These are phyloP conservation scores for Chrysogorgia sp. DNA, from an alignment of 92 coral and sea anemone genomes.

Conservation along the genomic window DNA sequence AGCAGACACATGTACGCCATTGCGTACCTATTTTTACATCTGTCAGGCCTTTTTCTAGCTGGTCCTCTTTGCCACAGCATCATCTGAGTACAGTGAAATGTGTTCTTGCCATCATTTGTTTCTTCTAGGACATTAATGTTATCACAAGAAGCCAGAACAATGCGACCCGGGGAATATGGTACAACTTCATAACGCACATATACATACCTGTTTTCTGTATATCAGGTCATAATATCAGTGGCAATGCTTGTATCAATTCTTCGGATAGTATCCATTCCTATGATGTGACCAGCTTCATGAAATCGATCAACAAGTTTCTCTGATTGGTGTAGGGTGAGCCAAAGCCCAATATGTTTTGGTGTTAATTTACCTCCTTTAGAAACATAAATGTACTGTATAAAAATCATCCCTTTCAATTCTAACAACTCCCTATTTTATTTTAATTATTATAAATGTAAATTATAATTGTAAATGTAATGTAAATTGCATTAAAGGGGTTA, in stretches of 20 bases:
- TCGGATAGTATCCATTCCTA: constrained; percentile 37
- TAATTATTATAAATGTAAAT: no score
- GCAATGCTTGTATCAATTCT: constrained; percentile 51
- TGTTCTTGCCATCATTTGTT: constrained; percentile 43
- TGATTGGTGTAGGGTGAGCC: constrained; percentile 69
- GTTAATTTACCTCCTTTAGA: constrained; percentile 54
- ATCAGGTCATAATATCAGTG: constrained; percentile 14
- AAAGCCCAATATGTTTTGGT: constrained; percentile 68
- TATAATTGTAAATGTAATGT: no score
- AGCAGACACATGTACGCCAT: no score
- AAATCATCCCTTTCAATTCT: no score
- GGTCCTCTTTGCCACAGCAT: constrained; percentile 58
- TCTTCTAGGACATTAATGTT: constrained; percentile 48
- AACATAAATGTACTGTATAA: no score
- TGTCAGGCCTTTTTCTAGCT: background rate
- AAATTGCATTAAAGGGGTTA: no score
- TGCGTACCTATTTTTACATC: no score
- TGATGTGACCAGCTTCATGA: constrained; percentile 45
- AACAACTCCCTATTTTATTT: no score
- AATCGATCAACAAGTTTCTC: constrained; percentile 63
- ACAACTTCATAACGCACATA: constrained; percentile 39
- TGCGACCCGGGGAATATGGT: constrained; percentile 20
- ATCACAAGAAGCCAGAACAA: constrained; percentile 46
- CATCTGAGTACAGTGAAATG: constrained; percentile 55
- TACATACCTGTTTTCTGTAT: constrained; percentile 42